phyloP scores from a whole-genome alignment of 2,113 vertebrate species.

The Silurus meridionalis region DNA sequence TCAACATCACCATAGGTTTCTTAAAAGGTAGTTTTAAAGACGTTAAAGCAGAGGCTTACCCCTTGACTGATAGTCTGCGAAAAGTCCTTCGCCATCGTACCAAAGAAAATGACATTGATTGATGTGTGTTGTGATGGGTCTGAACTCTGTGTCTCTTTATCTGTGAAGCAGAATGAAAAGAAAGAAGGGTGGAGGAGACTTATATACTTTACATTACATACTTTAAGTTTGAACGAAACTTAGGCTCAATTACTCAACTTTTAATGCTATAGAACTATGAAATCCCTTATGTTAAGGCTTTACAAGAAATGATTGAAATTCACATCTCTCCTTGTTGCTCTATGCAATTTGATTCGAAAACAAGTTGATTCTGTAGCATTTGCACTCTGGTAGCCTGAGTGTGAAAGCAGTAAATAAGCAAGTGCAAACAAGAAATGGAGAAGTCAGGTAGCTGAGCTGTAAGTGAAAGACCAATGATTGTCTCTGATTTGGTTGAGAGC shows the following conservation, averaged over 20 bases:
- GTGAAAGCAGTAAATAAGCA: background rate
- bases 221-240: background rate
- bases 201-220: slow-evolving; percentile 1
- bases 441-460: background rate
- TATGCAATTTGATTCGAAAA: background rate
- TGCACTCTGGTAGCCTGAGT: background rate
- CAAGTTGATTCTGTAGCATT: background rate
- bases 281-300: background rate
- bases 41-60: slow-evolving; percentile 47
- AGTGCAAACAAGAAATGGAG: background rate
- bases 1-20: background rate
- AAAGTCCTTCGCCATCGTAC: slow-evolving; percentile 56
- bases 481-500: background rate
- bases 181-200: background rate
- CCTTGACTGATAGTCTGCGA: slow-evolving; percentile 55
- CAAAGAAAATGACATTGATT: slow-evolving; percentile 58
- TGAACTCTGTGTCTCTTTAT: slow-evolving; percentile 42
- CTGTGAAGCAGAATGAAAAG: slow-evolving; percentile 42
- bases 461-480: background rate
- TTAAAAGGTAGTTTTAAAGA: slow-evolving; percentile 16
- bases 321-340: background rate
- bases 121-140: slow-evolving; percentile 37
- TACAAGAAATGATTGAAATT: background rate
- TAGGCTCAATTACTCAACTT: background rate
- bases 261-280: background rate